Evolutionary conservation across 2,888 invertebrate species (phyloP).

Genomic region (Stenolophus ochropezus): DNA sequence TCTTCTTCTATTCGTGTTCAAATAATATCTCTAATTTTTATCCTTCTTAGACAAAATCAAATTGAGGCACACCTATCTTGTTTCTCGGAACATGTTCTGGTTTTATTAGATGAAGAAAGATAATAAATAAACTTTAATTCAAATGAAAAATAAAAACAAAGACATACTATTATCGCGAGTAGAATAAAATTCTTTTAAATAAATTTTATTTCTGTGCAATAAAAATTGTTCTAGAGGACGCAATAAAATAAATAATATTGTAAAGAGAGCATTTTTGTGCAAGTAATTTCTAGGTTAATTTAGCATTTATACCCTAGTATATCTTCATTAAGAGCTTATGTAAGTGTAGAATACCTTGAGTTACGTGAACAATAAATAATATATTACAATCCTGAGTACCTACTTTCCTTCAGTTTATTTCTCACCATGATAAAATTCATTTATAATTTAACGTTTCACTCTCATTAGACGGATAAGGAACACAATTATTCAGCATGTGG

Average conservation of each 20-base stretch:
- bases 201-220: too few relatives aligned
- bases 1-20: too few relatives aligned
- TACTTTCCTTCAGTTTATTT: conserved; percentile 3
- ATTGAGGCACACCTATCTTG: too few relatives aligned
- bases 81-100: too few relatives aligned
- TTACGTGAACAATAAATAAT: conserved; percentile 24
- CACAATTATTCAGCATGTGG: neutral
- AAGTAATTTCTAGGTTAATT: conserved; percentile 1
- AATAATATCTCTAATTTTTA: too few relatives aligned
- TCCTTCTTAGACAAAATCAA: too few relatives aligned
- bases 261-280: neutral
- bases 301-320: neutral
- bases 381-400: conserved; percentile 3
- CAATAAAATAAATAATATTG: neutral
- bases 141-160: too few relatives aligned
- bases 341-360: neutral
- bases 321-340: conserved; percentile 10
- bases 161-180: too few relatives aligned
- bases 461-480: neutral
- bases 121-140: too few relatives aligned
- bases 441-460: neutral
- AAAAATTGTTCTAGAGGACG: neutral
- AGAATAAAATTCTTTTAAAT: too few relatives aligned
- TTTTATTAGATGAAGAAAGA: too few relatives aligned
- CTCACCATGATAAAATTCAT: neutral